Base-by-base conservation (phyloP, 2,888 invertebrate genomes). In the Choristoneura rosaceana region DNA sequence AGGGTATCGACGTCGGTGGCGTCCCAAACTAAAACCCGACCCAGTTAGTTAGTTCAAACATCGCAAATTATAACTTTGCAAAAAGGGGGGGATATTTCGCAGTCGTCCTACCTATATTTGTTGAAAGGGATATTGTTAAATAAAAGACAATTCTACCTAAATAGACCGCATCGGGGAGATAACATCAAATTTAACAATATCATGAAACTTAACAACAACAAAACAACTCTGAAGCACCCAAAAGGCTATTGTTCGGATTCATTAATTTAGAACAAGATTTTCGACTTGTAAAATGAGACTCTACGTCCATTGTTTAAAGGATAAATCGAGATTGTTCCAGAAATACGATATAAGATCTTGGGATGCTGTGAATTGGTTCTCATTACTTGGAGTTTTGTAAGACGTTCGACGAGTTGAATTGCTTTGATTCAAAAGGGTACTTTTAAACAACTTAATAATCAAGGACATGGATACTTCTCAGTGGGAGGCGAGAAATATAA, bases 121-220 rank as follows among this genome's bases (percentile, higher is more conserved):
- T 25, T 25, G 25, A 25, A 25, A 25, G 25, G 25, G 25, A 25
- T 25, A 25, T 25, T 25, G 25, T 25, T 25, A 25, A 25, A 25
- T 2, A 25, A 25, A 25, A 25, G 25, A 50, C 15, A 50, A 50
- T n/a, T 15, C 7, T n/a, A n/a, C n/a, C n/a, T 50, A 4, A 50
- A 43, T 12, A 10, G 43, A 50, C n/a, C 50, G n/a, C 50, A n/a
- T 4, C 4, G 50, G 17, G 33, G 33, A 58, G 58, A 58, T 58
- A 14, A 58, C 33, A 33, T 25, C 5, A 33, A 33, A 58, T 58
- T 58, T 58, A 58, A 58, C 58, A 33, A 33, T 58, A 58, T 33
- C 33, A 58, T 58, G 14, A 33, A 58, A 58, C 33, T 33, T 25
- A 10, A 25, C 4, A 58, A 25, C 3, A 58, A 12, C 12, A 14